Evolutionary conservation across 2,797 vertebrate species (phyloP).

Genomic region (Oreochromis grahami): DNA sequence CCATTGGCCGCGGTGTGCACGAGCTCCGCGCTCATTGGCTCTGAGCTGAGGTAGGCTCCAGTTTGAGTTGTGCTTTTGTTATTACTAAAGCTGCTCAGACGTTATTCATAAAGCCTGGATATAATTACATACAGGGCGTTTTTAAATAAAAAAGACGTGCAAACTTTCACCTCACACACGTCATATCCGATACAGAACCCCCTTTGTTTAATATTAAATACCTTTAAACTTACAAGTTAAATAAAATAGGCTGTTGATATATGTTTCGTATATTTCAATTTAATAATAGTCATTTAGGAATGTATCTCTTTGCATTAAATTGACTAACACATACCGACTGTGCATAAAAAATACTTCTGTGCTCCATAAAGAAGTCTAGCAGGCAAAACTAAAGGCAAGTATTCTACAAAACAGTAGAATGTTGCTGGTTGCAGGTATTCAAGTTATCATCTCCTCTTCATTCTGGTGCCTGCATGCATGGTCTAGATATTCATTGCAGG

Average conservation of each 20-base stretch:
- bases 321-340: background rate
- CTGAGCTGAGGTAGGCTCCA: constrained; percentile 20
- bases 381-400: background rate
- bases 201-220: background rate
- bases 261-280: background rate
- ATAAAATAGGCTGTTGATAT: background rate
- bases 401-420: background rate
- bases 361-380: background rate
- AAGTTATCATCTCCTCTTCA: background rate
- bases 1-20: constrained; percentile 64
- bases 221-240: background rate
- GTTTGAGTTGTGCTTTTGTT: constrained; percentile 80
- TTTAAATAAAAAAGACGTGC: constrained; percentile 16
- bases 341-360: background rate
- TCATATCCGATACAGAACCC: background rate
- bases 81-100: constrained; percentile 58
- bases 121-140: background rate
- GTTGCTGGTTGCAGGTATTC: background rate
- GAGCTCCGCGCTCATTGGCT: constrained; percentile 67
- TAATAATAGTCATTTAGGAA: background rate
- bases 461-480: background rate
- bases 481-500: background rate
- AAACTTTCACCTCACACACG: background rate
- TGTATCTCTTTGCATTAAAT: background rate
- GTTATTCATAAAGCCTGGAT: constrained; percentile 65